phyloP scores from a whole-genome alignment of 2,888 invertebrate species.

The Macrosiphum euphorbiae region DNA sequence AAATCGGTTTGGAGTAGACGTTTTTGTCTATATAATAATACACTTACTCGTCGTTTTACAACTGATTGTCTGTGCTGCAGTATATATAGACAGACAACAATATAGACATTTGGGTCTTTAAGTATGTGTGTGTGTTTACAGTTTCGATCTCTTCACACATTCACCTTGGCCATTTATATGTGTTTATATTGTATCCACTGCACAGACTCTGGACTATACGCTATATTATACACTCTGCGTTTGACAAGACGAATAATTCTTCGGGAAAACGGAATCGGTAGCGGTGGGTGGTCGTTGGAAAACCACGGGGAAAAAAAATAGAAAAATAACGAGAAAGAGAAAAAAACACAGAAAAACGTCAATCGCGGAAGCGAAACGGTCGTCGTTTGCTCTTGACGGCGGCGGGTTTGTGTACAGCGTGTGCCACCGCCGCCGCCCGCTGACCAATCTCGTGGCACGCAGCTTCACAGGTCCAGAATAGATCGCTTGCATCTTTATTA shows the following conservation, averaged over 20 bases:
- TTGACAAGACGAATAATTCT: slow-evolving; percentile 57
- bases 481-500: not conserved
- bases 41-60: not conserved
- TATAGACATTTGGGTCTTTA: not conserved
- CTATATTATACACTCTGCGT: slow-evolving; percentile 9
- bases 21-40: slow-evolving; percentile 35
- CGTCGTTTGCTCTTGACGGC: slow-evolving; percentile 39
- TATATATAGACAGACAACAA: not conserved
- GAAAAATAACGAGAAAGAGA: too few species aligned
- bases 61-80: not conserved
- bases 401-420: not conserved
- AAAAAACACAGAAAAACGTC: slow-evolving; percentile 34
- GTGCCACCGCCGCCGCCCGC: not conserved
- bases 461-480: not conserved
- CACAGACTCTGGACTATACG: not conserved
- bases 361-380: slow-evolving; percentile 17
- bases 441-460: not conserved
- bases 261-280: not conserved
- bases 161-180: not conserved
- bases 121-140: not conserved
- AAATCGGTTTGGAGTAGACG: slow-evolving; percentile 3
- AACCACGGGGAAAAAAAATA: not conserved
- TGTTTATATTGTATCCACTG: not conserved
- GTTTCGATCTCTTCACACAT: slow-evolving; percentile 38
- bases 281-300: not conserved